A percentile compares a stretch with the other conserved stretches of the same genome.
These are phyloP conservation scores for Apis laboriosa DNA, from an alignment of 1,140 invertebrate species.

Conservation along the genomic window DNA sequence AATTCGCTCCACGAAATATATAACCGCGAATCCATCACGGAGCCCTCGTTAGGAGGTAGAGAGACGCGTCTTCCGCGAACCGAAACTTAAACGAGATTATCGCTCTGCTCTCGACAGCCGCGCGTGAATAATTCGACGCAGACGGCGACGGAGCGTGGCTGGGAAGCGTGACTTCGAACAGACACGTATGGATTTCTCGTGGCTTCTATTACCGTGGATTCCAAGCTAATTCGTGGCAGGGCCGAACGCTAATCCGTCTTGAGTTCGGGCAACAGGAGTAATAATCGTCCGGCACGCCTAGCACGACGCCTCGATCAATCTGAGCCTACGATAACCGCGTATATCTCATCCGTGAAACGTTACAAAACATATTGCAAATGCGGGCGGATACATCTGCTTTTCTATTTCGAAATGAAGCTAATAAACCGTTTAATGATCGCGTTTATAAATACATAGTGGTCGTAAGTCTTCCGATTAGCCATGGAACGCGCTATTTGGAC, in stretches of 20 bases:
- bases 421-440: constrained; percentile 47
- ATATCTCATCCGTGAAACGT: constrained; percentile 29
- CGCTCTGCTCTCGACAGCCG: constrained; percentile 49
- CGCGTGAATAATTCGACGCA: constrained; percentile 70
- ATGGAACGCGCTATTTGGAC: background rate
- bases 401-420: constrained; percentile 7
- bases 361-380: constrained; percentile 20
- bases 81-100: constrained; percentile 66
- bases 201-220: constrained; percentile 61
- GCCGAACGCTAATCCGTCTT: constrained; percentile 65
- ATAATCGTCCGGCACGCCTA: constrained; percentile 72
- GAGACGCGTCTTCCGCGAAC: constrained; percentile 60
- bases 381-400: background rate
- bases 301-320: constrained; percentile 72
- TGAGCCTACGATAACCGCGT: constrained; percentile 6
- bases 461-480: constrained; percentile 36
- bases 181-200: constrained; percentile 31
- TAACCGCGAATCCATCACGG: constrained; percentile 53
- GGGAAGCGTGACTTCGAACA: background rate
- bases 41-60: constrained; percentile 50
- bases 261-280: constrained; percentile 57
- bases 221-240: constrained; percentile 73
- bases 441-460: constrained; percentile 33
- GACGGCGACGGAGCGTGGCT: constrained; percentile 41
- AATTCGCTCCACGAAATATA: constrained; percentile 51